phyloP scores from a whole-genome alignment of 1,140 invertebrate species.

The Atopsyche davidsoni region DNA sequence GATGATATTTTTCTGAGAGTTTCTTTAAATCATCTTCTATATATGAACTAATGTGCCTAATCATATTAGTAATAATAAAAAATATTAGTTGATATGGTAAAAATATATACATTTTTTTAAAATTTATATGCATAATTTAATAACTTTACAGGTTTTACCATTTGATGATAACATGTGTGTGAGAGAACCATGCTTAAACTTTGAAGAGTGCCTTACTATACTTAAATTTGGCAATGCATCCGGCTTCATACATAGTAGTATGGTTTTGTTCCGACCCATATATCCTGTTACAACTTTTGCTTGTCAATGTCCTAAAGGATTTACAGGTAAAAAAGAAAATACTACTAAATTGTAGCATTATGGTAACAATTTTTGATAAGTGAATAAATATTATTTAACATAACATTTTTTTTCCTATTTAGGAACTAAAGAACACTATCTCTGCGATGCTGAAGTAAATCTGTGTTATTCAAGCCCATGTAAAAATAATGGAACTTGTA shows the following conservation, averaged over 20 bases:
- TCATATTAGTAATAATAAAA: too few species aligned
- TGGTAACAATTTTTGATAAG: neutral
- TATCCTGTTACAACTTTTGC: slow-evolving; percentile 92
- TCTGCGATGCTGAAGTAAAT: slow-evolving; percentile 96
- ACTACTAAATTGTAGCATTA: neutral
- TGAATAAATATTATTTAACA: neutral
- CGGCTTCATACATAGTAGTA: slow-evolving; percentile 84
- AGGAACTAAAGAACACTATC: slow-evolving; percentile 83
- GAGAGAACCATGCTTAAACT: slow-evolving; percentile 92
- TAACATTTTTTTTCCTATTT: slow-evolving; percentile 22
- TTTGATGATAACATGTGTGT: slow-evolving; percentile 98
- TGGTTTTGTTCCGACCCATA: slow-evolving; percentile 89
- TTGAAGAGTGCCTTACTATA: slow-evolving; percentile 86
- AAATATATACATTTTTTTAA: neutral
- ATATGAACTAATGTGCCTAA: too few species aligned
- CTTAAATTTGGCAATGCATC: slow-evolving; percentile 92
- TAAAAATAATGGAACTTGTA: slow-evolving; percentile 80
- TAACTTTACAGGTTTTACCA: slow-evolving; percentile 74
- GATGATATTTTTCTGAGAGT: too few species aligned
- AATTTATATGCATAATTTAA: slow-evolving; percentile 11
- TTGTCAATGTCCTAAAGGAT: slow-evolving; percentile 80
- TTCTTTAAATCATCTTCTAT: too few species aligned
- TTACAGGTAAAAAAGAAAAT: slow-evolving; percentile 52
- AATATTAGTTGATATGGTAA: neutral
- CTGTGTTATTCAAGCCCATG: slow-evolving; percentile 96